These are phyloP conservation scores for Ailurus styani DNA, from an alignment of 2,113 vertebrate species.

Conservation along the genomic window DNA sequence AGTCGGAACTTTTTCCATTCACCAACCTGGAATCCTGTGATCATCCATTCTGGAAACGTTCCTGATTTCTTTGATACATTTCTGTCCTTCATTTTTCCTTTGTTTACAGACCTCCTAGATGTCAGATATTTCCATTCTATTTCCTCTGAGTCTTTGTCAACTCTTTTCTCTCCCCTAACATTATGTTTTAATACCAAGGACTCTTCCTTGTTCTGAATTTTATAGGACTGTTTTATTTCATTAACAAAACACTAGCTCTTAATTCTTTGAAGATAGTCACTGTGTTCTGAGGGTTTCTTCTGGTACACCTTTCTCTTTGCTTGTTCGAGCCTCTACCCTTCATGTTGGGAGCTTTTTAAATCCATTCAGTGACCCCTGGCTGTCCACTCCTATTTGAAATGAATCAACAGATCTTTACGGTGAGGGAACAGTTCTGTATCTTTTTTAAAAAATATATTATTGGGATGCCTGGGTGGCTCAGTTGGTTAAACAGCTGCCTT, in stretches of 20 bases:
- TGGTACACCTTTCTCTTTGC: neutral
- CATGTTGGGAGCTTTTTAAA: neutral
- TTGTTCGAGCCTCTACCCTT: neutral
- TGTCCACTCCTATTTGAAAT: neutral
- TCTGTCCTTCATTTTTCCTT: neutral
- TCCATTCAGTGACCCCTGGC: neutral
- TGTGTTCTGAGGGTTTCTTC: neutral
- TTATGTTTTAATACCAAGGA: neutral
- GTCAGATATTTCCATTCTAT: neutral
- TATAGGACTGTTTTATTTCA: neutral
- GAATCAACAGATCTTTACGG: neutral
- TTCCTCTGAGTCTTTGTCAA: neutral
- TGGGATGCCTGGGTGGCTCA: no score
- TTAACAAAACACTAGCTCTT: neutral
- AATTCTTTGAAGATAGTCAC: neutral
- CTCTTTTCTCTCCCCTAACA: neutral
- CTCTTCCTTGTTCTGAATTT: neutral
- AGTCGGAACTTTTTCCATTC: neutral
- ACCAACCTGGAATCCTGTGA: neutral
- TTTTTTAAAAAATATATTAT: neutral
- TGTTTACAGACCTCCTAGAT: neutral
- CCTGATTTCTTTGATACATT: neutral
- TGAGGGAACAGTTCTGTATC: neutral
- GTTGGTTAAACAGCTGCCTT: no score
- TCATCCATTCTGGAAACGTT: neutral